Evolutionary conservation across 1,140 invertebrate genomes (phyloP).

Genomic region (Temnothorax longispinosus): DNA sequence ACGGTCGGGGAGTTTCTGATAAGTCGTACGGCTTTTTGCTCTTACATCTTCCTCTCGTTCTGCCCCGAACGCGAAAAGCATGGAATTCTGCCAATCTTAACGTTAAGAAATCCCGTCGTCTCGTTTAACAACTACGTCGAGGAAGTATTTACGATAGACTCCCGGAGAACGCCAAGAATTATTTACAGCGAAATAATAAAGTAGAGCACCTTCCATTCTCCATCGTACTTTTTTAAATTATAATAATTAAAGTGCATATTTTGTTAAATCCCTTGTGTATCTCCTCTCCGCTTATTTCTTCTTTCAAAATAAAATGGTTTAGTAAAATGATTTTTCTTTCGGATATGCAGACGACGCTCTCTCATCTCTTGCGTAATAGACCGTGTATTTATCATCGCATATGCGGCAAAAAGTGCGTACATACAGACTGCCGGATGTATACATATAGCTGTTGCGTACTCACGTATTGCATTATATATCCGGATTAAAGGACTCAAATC

Average conservation of each 20-base stretch:
- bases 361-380: neutral
- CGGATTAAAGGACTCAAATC: conserved; percentile 27
- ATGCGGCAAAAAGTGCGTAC: conserved; percentile 16
- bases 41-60: neutral
- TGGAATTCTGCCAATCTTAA: conserved; percentile 38
- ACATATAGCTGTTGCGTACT: conserved; percentile 10
- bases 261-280: neutral
- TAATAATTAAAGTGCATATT: neutral
- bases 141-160: conserved; percentile 7
- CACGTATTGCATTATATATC: conserved; percentile 28
- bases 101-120: conserved; percentile 2
- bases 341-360: neutral
- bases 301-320: neutral
- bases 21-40: conserved; percentile 23
- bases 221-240: neutral
- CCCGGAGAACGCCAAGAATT: neutral
- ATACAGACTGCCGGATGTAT: neutral
- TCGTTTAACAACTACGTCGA: conserved; percentile 1
- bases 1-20: conserved; percentile 12
- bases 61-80: neutral
- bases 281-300: neutral
- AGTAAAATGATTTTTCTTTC: conserved; percentile 17
- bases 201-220: neutral
- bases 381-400: neutral
- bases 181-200: conserved; percentile 19